Conservation (phyloP, 2,113 vertebrate species). For the Cacatua alba region DNA sequence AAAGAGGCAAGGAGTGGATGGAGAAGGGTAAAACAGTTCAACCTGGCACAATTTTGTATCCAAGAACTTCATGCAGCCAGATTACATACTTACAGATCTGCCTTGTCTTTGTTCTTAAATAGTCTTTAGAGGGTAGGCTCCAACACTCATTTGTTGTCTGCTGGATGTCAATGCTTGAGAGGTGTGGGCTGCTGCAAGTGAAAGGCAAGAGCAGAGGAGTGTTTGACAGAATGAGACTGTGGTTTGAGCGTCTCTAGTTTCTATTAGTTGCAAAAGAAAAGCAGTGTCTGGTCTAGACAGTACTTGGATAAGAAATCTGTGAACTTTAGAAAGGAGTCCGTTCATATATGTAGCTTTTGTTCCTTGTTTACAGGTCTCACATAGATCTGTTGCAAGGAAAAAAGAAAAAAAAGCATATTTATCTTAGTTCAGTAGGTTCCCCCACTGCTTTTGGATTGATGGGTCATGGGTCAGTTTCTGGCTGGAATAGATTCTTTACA, state of each 20-base stretch:
- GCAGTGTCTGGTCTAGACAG: background rate
- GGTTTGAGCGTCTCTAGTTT: background rate
- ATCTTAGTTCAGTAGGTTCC: background rate
- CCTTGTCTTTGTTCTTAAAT: background rate
- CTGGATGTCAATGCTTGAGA: background rate
- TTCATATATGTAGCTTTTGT: background rate
- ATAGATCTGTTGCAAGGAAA: background rate
- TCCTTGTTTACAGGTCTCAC: background rate
- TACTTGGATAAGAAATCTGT: background rate
- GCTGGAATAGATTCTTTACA: background rate
- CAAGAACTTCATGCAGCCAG: background rate
- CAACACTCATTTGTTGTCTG: background rate
- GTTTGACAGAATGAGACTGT: background rate
- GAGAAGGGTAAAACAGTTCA: background rate
- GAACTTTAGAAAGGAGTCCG: background rate
- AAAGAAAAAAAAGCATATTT: background rate
- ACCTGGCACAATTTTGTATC: background rate
- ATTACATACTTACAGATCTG: background rate
- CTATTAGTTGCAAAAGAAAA: background rate
- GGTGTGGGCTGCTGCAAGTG: background rate
- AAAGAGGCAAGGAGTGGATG: background rate
- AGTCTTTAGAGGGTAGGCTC: background rate
- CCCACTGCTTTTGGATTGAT: background rate
- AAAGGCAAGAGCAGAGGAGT: background rate
- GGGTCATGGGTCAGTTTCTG: background rate